Base-by-base conservation (phyloP, 2,888 invertebrate genomes). In the Aelia acuminata region DNA sequence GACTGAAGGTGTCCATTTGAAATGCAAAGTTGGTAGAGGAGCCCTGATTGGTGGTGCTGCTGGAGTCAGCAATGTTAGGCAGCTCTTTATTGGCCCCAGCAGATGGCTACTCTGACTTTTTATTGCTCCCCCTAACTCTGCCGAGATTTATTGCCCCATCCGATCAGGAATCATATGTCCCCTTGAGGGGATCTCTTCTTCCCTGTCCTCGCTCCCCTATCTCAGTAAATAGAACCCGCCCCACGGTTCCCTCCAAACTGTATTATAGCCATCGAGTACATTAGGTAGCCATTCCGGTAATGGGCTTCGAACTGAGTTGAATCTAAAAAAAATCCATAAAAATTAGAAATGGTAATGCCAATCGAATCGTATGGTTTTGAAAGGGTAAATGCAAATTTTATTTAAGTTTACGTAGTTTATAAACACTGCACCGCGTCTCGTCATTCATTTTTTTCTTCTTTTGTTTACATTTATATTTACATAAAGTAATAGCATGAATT, bases 1-100 rank as follows among this genome's bases (percentile, higher is more conserved):
- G 63, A 70, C 63, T 70, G 63, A 70, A 70, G 63, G 63, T 70
- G 63, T 70, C 63, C 63, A 70, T 70, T 70, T 70, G 63, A 70
- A 70, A 70, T 70, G 31, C 63, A 70, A 70, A 70, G 63, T 70
- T 35, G 63, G 63, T 70, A 31, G 31, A 4, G 20, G 18, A 15
- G 20, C 1, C 63, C 35, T 70, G 63, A 70, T 70, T 70, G 63
- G 63, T 70, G 7, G 31, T 35, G 15, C 35, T 20, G 63, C 63
- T 70, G 18, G 31, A 31, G 63, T 70, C 63, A 70, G 63, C 63
- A 70, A 70, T 35, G 63, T 70, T 70, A 70, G 63, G 35, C 13
- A 8, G 63, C 31, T 0, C 63, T 63, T 63, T 63, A 63, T 63
- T 63, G 63, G 63, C 63, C 63, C 26, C 26, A 31, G 31, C 63